A percentile compares a stretch with the other conserved stretches of the same genome.
Evolutionary conservation across 1,140 invertebrate genomes (phyloP).

Genomic region (Subanguina moxae): DNA sequence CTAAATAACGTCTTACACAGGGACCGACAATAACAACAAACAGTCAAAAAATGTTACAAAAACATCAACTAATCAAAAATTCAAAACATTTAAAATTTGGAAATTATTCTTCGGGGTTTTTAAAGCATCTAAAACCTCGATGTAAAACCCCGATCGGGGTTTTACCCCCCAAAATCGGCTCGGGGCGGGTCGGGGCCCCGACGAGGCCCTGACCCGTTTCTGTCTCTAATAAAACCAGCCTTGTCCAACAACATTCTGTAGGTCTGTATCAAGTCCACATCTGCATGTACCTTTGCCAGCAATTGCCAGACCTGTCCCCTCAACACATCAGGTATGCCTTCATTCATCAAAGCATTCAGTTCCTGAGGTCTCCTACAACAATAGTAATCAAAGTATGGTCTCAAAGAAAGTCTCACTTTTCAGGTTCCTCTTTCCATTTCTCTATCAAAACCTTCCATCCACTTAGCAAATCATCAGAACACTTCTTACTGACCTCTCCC

Average conservation of each 20-base stretch:
- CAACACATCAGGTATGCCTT: slow-evolving; percentile 86
- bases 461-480: slow-evolving; percentile 81
- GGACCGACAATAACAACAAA: too few species aligned
- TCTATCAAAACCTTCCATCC: slow-evolving; percentile 84
- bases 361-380: slow-evolving; percentile 69
- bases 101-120: too few species aligned
- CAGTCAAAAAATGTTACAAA: too few species aligned
- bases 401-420: slow-evolving; percentile 28
- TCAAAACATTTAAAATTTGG: too few species aligned
- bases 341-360: slow-evolving; percentile 72
- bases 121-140: too few species aligned
- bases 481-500: slow-evolving; percentile 91
- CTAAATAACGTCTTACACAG: too few species aligned
- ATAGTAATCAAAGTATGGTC: neutral
- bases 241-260: slow-evolving; percentile 48
- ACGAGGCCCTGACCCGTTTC: too few species aligned
- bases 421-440: slow-evolving; percentile 68
- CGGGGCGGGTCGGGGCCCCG: too few species aligned
- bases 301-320: slow-evolving; percentile 92
- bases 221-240: too few species aligned
- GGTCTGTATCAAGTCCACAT: slow-evolving; percentile 65
- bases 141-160: slow-evolving; percentile 5
- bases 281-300: slow-evolving; percentile 77
- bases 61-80: too few species aligned
- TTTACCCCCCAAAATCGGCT: too few species aligned